Base-by-base conservation (phyloP, 2,113 vertebrate genomes). In the Entosphenus tridentatus region DNA sequence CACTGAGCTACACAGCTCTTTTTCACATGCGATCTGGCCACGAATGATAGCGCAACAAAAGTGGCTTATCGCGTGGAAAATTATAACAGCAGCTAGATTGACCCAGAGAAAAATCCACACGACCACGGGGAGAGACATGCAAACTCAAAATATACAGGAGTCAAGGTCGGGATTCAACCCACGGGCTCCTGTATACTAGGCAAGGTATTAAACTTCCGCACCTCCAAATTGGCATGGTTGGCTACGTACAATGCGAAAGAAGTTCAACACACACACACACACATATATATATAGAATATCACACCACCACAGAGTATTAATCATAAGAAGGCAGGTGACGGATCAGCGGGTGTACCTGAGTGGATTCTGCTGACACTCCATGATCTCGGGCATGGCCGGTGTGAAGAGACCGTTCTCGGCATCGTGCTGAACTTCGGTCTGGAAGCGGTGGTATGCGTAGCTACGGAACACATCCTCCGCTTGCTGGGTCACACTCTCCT, bases 401-500 rank as follows among this genome's bases (percentile, higher is more conserved):
- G 62, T 65, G n/a, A 65, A 65, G 21, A n/a, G 21, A 10, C n/a
- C 58, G 1, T 77, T 76, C 0, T 71, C 78, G 8, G 77, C 82
- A 1, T 75, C 72, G 9, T 81, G 76, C 67, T 79, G 71, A 55
- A 75, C 78, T 70, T 84, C 83, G 73, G 80, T 78, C 12, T 73
- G 78, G 65, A 82, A 80, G 68, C 80, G 77, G 74, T 80, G 67
- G 72, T 73, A 81, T 67, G 79, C 79, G 3, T 80, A 86, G 74
- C 81, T 83, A 8, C 71, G 76, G 70, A 86, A 86, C 69, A 86
- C 82, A 68, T 78, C 81, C 71, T 81, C 79, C 0, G 83, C 78
- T 70, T 84, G 78, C 67, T 69, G 16, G 0, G 69, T 82, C 68
- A 86, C 83, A 1, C 76, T 74, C 68, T 75, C 77, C 4, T 84